These are phyloP conservation scores for Platysternon megacephalum DNA, from an alignment of 2,113 vertebrate genomes.

Conservation along the genomic window DNA sequence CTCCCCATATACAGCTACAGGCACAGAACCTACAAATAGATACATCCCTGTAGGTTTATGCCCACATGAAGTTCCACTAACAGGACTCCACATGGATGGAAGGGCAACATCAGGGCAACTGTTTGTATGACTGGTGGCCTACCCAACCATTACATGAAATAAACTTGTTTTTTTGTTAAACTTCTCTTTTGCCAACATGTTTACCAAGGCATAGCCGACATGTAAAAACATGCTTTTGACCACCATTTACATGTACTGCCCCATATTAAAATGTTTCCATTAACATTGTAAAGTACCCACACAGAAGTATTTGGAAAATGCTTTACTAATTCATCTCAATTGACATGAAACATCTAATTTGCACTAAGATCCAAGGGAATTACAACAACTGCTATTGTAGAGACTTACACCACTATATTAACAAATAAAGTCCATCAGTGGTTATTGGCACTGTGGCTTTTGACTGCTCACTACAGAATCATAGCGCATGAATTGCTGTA, in stretches of 20 bases:
- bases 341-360: conserved; percentile 60
- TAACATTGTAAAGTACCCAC: conserved; percentile 52
- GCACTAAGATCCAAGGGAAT: conserved; percentile 43
- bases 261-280: conserved; percentile 45
- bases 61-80: background rate
- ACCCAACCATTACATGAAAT: conserved; percentile 32
- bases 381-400: conserved; percentile 21
- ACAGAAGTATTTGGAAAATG: conserved; percentile 44
- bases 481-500: conserved; percentile 64
- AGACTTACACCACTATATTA: conserved; percentile 52
- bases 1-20: background rate
- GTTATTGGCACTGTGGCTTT: conserved; percentile 63
- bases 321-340: conserved; percentile 47
- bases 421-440: conserved; percentile 65
- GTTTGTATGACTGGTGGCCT: conserved; percentile 4
- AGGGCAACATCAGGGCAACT: background rate
- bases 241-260: conserved; percentile 33
- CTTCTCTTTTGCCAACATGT: background rate
- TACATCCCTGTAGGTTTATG: background rate
- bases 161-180: background rate
- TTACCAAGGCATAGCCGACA: conserved; percentile 32
- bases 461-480: conserved; percentile 60
- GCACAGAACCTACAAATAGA: background rate
- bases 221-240: background rate
- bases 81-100: background rate